A percentile compares a stretch with the other conserved stretches of the same genome.
phyloP scores from a whole-genome alignment of 2,888 invertebrate species.

The Electrophaes corylata region DNA sequence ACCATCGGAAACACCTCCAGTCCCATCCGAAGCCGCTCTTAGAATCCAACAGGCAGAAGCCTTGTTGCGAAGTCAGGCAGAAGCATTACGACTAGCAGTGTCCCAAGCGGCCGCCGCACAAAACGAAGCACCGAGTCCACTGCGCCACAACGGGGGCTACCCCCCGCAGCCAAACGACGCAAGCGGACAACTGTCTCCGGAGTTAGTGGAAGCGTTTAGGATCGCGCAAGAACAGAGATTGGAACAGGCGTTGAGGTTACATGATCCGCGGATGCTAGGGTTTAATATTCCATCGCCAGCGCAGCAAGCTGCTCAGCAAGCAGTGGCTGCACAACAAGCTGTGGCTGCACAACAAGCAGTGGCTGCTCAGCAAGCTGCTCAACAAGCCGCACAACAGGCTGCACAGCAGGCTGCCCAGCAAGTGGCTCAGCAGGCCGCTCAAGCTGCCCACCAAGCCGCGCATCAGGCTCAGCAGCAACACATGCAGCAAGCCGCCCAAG shows the following conservation, averaged over 20 bases:
- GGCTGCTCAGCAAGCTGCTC: slow-evolving; percentile 45
- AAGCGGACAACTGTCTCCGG: slow-evolving; percentile 86
- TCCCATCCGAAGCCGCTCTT: slow-evolving; percentile 90
- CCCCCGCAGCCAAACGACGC: slow-evolving; percentile 70
- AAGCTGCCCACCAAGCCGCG: slow-evolving; percentile 61
- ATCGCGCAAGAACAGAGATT: slow-evolving; percentile 91
- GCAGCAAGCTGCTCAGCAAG: slow-evolving; percentile 63
- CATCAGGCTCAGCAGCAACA: slow-evolving; percentile 74
- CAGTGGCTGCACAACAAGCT: slow-evolving; percentile 47
- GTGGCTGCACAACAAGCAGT: slow-evolving; percentile 49
- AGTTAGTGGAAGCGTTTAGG: slow-evolving; percentile 88
- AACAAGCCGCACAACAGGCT: slow-evolving; percentile 71
- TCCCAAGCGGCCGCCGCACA: slow-evolving; percentile 87
- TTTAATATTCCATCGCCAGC: slow-evolving; percentile 86
- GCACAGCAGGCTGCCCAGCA: slow-evolving; percentile 61
- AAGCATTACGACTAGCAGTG: slow-evolving; percentile 92
- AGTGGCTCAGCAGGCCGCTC: slow-evolving; percentile 52
- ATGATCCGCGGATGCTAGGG: slow-evolving; percentile 91
- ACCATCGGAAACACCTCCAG: slow-evolving; percentile 90
- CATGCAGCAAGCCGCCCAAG: slow-evolving; percentile 73
- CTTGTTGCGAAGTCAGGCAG: slow-evolving; percentile 92
- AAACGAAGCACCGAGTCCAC: slow-evolving; percentile 68
- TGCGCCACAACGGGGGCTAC: slow-evolving; percentile 79
- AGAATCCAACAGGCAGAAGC: slow-evolving; percentile 92
- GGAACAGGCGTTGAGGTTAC: slow-evolving; percentile 92